Evolutionary conservation across 2,888 invertebrate species (phyloP), one percentile per base, ranked within the genome.

Genomic region (Agrypnus murinus): DNA sequence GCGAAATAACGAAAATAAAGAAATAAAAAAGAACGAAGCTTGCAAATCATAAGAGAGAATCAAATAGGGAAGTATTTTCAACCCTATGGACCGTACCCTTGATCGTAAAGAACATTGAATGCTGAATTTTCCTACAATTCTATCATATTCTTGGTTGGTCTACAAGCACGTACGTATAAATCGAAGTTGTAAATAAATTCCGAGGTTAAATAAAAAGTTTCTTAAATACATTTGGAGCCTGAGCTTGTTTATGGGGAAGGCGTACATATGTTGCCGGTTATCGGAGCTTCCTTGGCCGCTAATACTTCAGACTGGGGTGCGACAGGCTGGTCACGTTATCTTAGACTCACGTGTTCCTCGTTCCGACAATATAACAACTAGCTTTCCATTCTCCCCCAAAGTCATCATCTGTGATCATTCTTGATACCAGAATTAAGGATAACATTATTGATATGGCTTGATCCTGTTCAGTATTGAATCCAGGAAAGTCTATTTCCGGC

Each of bases 261-360:
- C 73, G 71, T 75, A 75, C 77, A 77, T 75, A 75, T 75, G 77
- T 74, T 72, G 73, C 65, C 68, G 62, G 71, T 75, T 73, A 75
- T 75, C 72, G 68, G 60, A 65, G 66, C 43, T 48, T 58, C 64
- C 63, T 69, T 60, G 70, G 69, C 69, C 72, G 71, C 76, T 74
- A 71, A 76, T 75, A 53, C 53, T 53, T 53, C 53, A 32, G 53
- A 59, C 66, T 58, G 45, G 72, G 65, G 63, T 48, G 58, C 67
- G 71, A 72, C 75, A 71, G 69, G 60, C 70, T 62, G 75, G 75
- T 76, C 76, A 75, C 76, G 76, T 76, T 75, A 75, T 74, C 71
- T 75, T 53, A 57, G 58, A 74, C 74, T 74, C 73, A 74, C 74
- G 74, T 75, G 74, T 76, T 65, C 38, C 71, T 71, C 68, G 67